Evolutionary conservation across 2,113 vertebrate genomes (phyloP).

Genomic region (Chloebia gouldiae): DNA sequence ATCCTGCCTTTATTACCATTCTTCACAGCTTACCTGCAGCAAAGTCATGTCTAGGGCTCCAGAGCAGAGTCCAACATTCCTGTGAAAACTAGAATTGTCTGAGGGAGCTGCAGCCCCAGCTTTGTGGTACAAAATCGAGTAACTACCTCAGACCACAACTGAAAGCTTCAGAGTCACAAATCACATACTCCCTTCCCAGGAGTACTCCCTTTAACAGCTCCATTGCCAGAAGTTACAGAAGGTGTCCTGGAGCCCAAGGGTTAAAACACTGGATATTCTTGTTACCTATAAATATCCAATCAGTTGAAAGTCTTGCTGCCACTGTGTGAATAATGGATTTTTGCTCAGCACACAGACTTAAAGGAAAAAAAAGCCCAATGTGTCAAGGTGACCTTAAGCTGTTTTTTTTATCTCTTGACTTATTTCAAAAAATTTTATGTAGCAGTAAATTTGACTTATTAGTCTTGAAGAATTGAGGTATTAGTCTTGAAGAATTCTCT

Average conservation of each 20-base stretch:
- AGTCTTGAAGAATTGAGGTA: neutral
- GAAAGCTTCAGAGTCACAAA: neutral
- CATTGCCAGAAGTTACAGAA: neutral
- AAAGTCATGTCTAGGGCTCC: neutral
- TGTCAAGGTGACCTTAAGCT: neutral
- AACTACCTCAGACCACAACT: neutral
- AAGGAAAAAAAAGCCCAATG: neutral
- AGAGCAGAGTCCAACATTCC: neutral
- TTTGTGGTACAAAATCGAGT: neutral
- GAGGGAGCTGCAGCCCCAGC: neutral
- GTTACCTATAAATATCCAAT: conserved; percentile 23
- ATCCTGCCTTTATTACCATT: neutral
- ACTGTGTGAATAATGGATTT: conserved; percentile 27
- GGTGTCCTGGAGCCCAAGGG: neutral
- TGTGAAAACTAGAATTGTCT: neutral
- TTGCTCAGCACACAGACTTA: neutral
- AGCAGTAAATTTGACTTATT: neutral
- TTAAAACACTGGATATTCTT: conserved; percentile 19
- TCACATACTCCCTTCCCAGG: neutral
- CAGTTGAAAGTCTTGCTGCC: neutral
- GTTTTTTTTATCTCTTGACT: neutral
- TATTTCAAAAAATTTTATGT: neutral
- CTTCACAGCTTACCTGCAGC: neutral
- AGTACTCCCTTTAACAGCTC: neutral
- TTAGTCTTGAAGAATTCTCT: neutral